Evolutionary conservation across 1,140 invertebrate genomes (phyloP).

Genomic region (Euura saliciscinereae): DNA sequence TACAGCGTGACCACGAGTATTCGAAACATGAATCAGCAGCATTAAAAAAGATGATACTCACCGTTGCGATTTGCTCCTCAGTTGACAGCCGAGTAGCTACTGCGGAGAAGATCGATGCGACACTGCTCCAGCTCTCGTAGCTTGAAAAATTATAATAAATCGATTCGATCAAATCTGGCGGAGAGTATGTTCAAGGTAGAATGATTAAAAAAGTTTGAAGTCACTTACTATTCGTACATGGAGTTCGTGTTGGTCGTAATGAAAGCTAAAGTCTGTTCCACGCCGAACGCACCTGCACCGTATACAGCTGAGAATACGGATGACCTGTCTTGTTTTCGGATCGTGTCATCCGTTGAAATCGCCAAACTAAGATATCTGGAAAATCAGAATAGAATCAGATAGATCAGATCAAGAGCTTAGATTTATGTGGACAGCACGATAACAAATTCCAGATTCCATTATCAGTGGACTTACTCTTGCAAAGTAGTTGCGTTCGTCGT

Average conservation of each 20-base stretch:
- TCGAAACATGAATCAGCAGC: background rate
- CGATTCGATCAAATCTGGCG: background rate
- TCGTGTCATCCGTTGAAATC: conserved; percentile 53
- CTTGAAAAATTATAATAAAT: conserved; percentile 23
- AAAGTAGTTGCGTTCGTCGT: conserved; percentile 55
- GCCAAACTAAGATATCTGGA: conserved; percentile 57
- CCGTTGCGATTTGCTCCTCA: conserved; percentile 30
- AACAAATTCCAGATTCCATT: conserved; percentile 5
- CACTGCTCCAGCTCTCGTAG: conserved; percentile 34
- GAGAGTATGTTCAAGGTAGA: background rate
- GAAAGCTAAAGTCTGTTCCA: conserved; percentile 62
- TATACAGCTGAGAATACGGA: conserved; percentile 56
- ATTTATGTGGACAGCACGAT: background rate
- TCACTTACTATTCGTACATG: conserved; percentile 58
- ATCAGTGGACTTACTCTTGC: conserved; percentile 51
- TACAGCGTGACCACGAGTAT: too few relatives aligned
- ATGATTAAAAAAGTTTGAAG: background rate
- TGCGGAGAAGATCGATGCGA: conserved; percentile 30
- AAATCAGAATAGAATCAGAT: conserved; percentile 16
- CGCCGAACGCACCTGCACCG: conserved; percentile 50
- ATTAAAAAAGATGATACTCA: conserved; percentile 23
- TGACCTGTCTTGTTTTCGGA: conserved; percentile 59
- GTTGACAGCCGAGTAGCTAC: conserved; percentile 36
- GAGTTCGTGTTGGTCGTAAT: conserved; percentile 54
- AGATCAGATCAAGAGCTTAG: conserved; percentile 7